Evolutionary conservation across 1,140 invertebrate species (phyloP).

Genomic region (Chymomyza costata): DNA sequence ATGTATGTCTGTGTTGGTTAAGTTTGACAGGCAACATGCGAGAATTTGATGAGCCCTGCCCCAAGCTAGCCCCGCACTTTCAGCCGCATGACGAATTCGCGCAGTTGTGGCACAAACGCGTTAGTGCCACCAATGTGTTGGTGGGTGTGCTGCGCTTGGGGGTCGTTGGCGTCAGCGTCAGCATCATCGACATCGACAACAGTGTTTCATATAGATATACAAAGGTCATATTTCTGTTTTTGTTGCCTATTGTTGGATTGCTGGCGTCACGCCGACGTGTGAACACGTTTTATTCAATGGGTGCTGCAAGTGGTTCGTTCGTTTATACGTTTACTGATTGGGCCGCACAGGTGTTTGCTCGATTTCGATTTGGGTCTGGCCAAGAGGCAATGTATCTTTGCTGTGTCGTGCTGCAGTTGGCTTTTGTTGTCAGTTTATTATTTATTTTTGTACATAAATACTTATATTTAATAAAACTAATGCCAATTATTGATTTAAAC

Average conservation of each 20-base stretch:
- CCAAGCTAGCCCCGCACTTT: constrained; percentile 14
- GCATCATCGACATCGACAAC: constrained; percentile 14
- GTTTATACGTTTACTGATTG: constrained; percentile 22
- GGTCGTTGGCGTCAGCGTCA: constrained; percentile 23
- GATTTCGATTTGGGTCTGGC: constrained; percentile 14
- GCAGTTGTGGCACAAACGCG: constrained; percentile 15
- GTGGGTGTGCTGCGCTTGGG: constrained; percentile 11
- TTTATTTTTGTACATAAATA: too few relatives aligned
- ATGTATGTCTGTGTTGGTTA: constrained; percentile 46
- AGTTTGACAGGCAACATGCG: constrained; percentile 71
- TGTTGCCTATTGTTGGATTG: constrained; percentile 57
- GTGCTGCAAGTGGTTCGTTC: too few relatives aligned
- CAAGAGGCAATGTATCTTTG: constrained; percentile 1
- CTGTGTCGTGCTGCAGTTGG: too few relatives aligned
- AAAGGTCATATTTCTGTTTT: constrained; percentile 53
- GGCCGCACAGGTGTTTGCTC: constrained; percentile 54
- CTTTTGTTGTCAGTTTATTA: too few relatives aligned
- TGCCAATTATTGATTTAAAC: too few relatives aligned
- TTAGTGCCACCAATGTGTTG: too few relatives aligned
- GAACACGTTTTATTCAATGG: constrained; percentile 51
- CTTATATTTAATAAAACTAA: too few relatives aligned
- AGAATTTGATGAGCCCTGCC: constrained; percentile 64
- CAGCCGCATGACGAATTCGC: constrained; percentile 36
- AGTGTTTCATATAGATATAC: constrained; percentile 9
- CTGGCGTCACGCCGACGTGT: constrained; percentile 57